Base-by-base conservation (phyloP, 2,113 vertebrate species). In the Carlito syrichta region DNA sequence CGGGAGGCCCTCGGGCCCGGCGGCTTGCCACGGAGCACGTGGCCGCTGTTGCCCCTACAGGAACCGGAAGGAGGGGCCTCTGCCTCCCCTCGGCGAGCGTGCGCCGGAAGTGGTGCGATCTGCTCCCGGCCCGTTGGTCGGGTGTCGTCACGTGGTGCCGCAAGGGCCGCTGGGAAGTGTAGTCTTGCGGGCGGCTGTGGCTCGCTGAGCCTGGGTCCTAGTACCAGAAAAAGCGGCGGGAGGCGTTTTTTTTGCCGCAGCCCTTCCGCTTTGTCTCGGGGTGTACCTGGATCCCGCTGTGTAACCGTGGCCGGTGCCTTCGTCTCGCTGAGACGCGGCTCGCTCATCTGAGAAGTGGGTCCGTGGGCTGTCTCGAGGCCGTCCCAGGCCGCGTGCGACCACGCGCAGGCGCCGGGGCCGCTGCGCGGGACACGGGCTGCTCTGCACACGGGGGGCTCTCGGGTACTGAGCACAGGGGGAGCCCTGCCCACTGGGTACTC, bases 71-170 rank as follows among this genome's bases (percentile, higher is more conserved):
- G 4, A 1, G 35, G 22, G 22, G 22, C 8, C 2, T 50, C 9
- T 22, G 3, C 11, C 16, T 27, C 5, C 7, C 8, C 1, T 1
- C 2, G 2, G 40, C 7, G 1, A 10, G 56, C 40, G 10, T 7
- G 35, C 35, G 14, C 25, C 3, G 5, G 71, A 85, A 40, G 13
- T 32, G 2, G 25, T 0, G 6, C 0, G 0, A 1, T 35, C 5
- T 17, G 35, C 69, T 83, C 43, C 32, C 5, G 27, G 19, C 12
- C 83, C 56, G 76, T 91, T 96, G 95, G 89, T 0, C 40, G 27
- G 54, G 0, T 0, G 0, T 5, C 1, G 38, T 38, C 84, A 50
- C 56, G 0, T 66, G 69, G 22, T 2, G 17, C 43, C 19, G 48
- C 89, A 95, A 52, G 35, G 40, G 27, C 11, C 0, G 0, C 35